Percentiles rank a stretch among this genome's conserved stretches.
phyloP scores from a whole-genome alignment of 2,797 vertebrate genomes.

The Clarias pachynema region DNA sequence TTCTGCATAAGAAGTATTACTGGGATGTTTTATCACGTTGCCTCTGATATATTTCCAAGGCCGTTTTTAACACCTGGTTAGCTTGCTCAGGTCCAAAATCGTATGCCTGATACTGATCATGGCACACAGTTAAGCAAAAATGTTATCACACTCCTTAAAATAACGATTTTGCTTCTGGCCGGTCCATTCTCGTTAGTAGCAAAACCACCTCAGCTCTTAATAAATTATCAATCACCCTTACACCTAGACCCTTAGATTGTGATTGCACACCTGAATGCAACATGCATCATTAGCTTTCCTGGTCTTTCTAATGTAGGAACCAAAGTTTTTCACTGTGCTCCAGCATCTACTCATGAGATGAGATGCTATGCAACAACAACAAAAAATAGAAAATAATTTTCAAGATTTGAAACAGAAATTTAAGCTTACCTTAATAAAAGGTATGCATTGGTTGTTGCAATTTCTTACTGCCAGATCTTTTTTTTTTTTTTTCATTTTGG shows the following conservation, averaged over 20 bases:
- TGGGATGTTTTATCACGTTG: background rate
- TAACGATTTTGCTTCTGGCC: background rate
- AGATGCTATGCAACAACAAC: background rate
- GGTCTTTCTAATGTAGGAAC: background rate
- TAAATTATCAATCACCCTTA: background rate
- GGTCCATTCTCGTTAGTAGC: background rate
- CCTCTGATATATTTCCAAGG: background rate
- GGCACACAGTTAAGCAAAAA: slow-evolving; percentile 11
- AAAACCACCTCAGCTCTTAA: slow-evolving; percentile 3
- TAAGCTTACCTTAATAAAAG: background rate
- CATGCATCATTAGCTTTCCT: background rate
- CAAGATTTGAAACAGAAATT: background rate
- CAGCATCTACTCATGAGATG: background rate
- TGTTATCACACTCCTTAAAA: slow-evolving; percentile 34
- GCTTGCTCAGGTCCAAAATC: slow-evolving; percentile 19
- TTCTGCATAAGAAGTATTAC: background rate
- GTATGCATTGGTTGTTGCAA: background rate
- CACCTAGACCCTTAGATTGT: background rate
- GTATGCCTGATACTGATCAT: slow-evolving; percentile 3
- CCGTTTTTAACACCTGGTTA: slow-evolving; percentile 5
- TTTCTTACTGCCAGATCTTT: background rate
- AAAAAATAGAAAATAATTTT: too few species aligned
- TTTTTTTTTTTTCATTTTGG: background rate
- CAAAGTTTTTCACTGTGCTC: background rate
- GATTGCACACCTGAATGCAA: background rate